phyloP scores from a whole-genome alignment of 2,797 vertebrate genomes.

The Pitangus sulphuratus region DNA sequence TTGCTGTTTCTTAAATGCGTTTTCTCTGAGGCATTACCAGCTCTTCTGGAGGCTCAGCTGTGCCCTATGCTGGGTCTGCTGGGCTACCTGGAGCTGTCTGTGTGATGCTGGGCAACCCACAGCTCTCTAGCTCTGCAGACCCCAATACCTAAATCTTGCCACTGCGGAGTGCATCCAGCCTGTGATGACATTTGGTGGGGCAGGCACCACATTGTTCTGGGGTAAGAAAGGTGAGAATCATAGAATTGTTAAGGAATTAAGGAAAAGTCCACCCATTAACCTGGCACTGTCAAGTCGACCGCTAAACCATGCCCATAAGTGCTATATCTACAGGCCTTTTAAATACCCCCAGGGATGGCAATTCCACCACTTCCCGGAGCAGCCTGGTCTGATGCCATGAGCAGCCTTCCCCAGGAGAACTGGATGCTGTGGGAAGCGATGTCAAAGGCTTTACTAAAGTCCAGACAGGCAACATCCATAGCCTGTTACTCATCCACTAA shows the following conservation, averaged over 20 bases:
- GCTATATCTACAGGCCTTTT: background rate
- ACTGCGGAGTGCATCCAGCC: background rate
- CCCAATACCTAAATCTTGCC: background rate
- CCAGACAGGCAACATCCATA: background rate
- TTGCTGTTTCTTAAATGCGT: background rate
- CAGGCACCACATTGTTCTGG: accelerated
- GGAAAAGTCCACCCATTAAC: background rate
- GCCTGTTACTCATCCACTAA: background rate
- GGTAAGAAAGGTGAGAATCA: background rate
- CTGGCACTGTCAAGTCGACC: background rate
- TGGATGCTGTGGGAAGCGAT: background rate
- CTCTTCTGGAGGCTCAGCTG: background rate
- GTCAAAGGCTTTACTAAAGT: background rate
- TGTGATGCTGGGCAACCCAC: background rate
- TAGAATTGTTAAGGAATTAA: background rate
- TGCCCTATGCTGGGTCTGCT: background rate
- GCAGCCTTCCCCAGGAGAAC: background rate
- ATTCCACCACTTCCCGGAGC: background rate
- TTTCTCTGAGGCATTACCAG: no score
- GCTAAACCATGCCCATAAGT: background rate
- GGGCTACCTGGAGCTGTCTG: background rate
- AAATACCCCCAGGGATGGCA: background rate
- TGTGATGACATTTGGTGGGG: background rate
- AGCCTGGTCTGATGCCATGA: background rate
- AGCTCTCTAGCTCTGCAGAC: background rate